Conservation (phyloP, 53 echinoderm and acorn worm genomes). For the Echinarachnius parma region DNA sequence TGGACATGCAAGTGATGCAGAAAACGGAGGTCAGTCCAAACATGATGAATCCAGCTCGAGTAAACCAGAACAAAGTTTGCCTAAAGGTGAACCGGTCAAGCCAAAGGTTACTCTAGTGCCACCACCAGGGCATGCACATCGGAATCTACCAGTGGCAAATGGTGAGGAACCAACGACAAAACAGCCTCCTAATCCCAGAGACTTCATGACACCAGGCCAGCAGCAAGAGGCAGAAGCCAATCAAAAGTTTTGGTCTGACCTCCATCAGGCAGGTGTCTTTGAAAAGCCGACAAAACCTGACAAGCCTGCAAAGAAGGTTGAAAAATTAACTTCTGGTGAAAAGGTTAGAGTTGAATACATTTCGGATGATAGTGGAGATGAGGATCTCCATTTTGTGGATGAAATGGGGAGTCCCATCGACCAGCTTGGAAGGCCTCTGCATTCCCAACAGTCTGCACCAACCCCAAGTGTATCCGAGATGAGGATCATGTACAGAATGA, state of each 20-base stretch:
- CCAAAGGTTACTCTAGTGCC: not conserved
- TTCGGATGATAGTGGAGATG: constrained; percentile 94
- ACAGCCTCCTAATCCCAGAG: constrained; percentile 1
- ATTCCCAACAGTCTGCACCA: constrained; percentile 12
- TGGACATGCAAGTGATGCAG: not conserved
- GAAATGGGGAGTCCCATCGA: constrained; percentile 93
- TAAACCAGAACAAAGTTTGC: no score
- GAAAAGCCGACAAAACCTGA: not conserved
- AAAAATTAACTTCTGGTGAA: constrained; percentile 48
- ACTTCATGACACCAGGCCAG: constrained; percentile 45
- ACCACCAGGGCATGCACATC: not conserved
- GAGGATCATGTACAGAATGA: constrained; percentile 71
- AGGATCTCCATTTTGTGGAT: constrained; percentile 92
- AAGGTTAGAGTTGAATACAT: constrained; percentile 83
- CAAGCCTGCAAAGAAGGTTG: not conserved
- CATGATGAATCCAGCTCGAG: no score
- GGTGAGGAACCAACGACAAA: not conserved
- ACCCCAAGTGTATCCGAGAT: constrained; percentile 19
- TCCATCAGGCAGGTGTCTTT: constrained; percentile 36
- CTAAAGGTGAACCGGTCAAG: no score
- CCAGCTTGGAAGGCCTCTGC: constrained; percentile 54
- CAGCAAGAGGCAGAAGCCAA: constrained; percentile 30
- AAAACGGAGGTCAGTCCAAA: constrained; percentile 1
- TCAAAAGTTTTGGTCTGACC: constrained; percentile 46
- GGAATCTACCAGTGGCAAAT: not conserved